A percentile compares a stretch with the other conserved stretches of the same genome.
These are phyloP conservation scores for Drosophila cracens DNA, from an alignment of 2,888 invertebrate genomes.

Conservation along the genomic window DNA sequence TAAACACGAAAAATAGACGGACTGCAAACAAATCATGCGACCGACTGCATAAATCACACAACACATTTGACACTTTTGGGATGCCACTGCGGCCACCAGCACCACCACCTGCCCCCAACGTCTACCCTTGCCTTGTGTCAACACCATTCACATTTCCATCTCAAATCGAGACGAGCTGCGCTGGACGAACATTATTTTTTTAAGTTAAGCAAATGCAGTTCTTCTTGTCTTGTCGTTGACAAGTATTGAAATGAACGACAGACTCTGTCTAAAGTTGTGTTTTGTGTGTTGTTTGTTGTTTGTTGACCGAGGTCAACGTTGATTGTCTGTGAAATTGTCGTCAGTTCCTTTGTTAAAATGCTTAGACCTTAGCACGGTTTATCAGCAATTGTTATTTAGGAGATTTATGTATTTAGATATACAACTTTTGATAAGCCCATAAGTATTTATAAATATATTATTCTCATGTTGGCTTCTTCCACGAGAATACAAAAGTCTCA, in stretches of 20 bases:
- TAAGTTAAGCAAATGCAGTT: constrained; percentile 45
- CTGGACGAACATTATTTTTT: constrained; percentile 39
- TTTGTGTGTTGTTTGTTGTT: constrained; percentile 1
- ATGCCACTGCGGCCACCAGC: constrained; percentile 60
- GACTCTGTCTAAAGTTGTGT: constrained; percentile 3
- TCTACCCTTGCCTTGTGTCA: not conserved
- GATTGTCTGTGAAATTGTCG: constrained; percentile 50
- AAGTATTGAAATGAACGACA: constrained; percentile 42
- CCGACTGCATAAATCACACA: constrained; percentile 83
- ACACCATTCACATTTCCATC: constrained; percentile 29
- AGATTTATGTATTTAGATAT: not conserved
- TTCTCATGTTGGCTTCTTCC: not conserved
- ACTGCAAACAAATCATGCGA: constrained; percentile 84
- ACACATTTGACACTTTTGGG: constrained; percentile 83
- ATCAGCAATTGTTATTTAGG: not conserved
- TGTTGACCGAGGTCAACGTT: constrained; percentile 49
- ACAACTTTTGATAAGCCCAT: not conserved
- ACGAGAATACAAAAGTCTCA: not conserved
- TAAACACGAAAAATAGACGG: constrained; percentile 82
- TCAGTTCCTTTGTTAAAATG: constrained; percentile 10
- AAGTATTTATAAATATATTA: not conserved
- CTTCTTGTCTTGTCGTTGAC: constrained; percentile 54
- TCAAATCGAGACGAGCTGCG: constrained; percentile 31
- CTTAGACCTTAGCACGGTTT: not conserved
- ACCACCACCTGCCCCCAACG: not conserved